phyloP scores from a whole-genome alignment of 2,797 vertebrate genomes.

The Phaenicophaeus curvirostris region DNA sequence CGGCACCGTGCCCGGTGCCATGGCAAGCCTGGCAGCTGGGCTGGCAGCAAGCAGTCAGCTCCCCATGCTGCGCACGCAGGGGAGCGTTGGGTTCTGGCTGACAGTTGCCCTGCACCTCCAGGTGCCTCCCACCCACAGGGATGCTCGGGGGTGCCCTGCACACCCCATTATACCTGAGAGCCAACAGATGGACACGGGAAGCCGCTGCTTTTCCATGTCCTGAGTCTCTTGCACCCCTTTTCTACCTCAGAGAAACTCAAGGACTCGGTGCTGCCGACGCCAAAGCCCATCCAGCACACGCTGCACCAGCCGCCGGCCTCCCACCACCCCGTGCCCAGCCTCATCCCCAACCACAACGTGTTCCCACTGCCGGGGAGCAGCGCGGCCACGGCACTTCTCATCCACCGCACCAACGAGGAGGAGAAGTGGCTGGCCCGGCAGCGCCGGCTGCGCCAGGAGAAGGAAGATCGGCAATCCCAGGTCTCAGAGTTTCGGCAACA shows the following conservation, averaged over 20 bases:
- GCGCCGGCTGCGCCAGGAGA: conserved; percentile 93
- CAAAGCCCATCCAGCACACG: conserved; percentile 79
- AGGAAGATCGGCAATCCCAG: conserved; percentile 96
- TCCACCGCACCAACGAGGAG: conserved; percentile 93
- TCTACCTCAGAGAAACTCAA: conserved; percentile 89
- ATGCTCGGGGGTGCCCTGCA: fast-evolving
- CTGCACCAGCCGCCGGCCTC: conserved; percentile 81
- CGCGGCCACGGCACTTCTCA: conserved; percentile 83
- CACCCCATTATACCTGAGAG: fast-evolving
- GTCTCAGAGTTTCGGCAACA: conserved; percentile 98
- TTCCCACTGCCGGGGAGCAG: conserved; percentile 85
- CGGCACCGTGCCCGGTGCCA: fast-evolving
- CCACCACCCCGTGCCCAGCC: conserved; percentile 87
- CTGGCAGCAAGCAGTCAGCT: neutral
- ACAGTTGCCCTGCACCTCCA: neutral
- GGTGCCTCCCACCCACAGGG: fast-evolving
- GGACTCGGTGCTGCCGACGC: conserved; percentile 77
- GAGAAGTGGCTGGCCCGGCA: conserved; percentile 96
- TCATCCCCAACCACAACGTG: conserved; percentile 87
- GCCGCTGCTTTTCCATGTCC: fast-evolving
- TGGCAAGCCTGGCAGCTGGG: neutral
- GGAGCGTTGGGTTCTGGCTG: neutral
- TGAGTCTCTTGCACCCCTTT: fast-evolving
- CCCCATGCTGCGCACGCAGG: too few species aligned
- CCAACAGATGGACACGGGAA: fast-evolving